A percentile compares a stretch with the other conserved stretches of the same genome.
Conservation (phyloP, 30 jellyfish, hydroid and myxozoan species). For the Pelagia noctiluca region DNA sequence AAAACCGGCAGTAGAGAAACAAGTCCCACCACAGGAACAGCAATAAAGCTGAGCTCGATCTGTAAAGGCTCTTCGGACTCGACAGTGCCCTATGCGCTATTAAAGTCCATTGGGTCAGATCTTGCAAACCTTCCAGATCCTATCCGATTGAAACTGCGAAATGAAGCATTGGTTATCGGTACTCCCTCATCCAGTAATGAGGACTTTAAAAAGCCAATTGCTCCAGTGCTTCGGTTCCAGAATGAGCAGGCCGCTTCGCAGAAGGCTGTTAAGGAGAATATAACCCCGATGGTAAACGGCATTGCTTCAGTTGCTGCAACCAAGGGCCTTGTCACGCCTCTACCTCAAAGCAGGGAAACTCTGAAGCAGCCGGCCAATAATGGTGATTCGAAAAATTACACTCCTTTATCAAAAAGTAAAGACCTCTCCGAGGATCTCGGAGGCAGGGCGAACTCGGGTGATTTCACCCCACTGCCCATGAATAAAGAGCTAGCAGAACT, state of each 20-base stretch:
- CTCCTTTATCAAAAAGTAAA: not conserved
- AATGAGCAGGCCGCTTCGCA: too few species aligned
- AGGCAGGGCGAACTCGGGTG: not conserved
- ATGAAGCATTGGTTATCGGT: too few species aligned
- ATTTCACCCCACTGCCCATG: not conserved
- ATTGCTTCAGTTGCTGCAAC: not conserved
- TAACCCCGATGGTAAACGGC: not conserved
- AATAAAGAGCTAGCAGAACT: not conserved
- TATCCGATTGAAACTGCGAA: too few species aligned
- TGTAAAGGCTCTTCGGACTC: not conserved
- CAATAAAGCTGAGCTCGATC: not conserved
- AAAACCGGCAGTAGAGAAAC: too few species aligned
- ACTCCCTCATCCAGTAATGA: too few species aligned
- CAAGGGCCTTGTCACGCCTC: not conserved
- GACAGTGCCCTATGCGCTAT: not conserved
- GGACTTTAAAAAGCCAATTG: too few species aligned
- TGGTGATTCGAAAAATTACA: not conserved
- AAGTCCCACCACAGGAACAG: too few species aligned
- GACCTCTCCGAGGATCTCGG: conserved; percentile 4
- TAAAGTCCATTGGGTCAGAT: not conserved
- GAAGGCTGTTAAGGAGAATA: too few species aligned
- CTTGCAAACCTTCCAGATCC: too few species aligned
- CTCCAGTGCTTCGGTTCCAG: too few species aligned
- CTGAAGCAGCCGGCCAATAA: not conserved
- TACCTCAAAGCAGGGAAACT: not conserved